Base-by-base conservation (phyloP, 2,888 invertebrate genomes). In the Drosophila falleni region DNA sequence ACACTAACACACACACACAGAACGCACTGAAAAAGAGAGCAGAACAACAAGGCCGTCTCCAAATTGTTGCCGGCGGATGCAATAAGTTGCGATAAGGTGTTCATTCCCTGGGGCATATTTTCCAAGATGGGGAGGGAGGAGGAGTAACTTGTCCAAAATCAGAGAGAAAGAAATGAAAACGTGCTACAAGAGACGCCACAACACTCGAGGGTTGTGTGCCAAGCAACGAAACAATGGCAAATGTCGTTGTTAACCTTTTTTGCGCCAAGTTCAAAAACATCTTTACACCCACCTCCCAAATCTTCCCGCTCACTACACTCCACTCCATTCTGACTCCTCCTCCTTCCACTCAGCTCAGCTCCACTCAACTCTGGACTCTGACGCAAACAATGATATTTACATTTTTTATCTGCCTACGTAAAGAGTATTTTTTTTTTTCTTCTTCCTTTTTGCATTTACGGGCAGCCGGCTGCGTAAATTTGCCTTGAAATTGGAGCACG, bases 61-160 rank as follows among this genome's bases (percentile, higher is more conserved):
- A 87, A 87, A 87, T 85, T 88, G 89, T 88, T 87, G 86, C 86
- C 86, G 88, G 82, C 86, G 86, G 86, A 87, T 88, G 86, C 86
- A 87, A 87, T 87, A 87, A 87, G 89, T 88, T 87, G 86, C 84
- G 86, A 87, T 87, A 87, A 87, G 86, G 86, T 87, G 86, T 87
- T 87, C 87, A 84, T 84, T 87, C 86, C 86, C 86, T 74, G 71
- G 85, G 86, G 88, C 76, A 74, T 75, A 71, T 76, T 78, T 80
- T 71, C 55, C 31, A 23, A 31, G 44, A 11, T 19, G 9, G 16
- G 5, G 49, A 35, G 37, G 62, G 66, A 50, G 65, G 44, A 62
- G 60, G 64, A 55, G 63, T 46, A 87, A 83, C 78, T 84, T 88
- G 86, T 88, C 84, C 84, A 86, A 88, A 86, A 86, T 88, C 86